Evolutionary conservation across 2,888 invertebrate genomes (phyloP), one percentile per base, ranked within the genome.

Genomic region (Rapana venosa): DNA sequence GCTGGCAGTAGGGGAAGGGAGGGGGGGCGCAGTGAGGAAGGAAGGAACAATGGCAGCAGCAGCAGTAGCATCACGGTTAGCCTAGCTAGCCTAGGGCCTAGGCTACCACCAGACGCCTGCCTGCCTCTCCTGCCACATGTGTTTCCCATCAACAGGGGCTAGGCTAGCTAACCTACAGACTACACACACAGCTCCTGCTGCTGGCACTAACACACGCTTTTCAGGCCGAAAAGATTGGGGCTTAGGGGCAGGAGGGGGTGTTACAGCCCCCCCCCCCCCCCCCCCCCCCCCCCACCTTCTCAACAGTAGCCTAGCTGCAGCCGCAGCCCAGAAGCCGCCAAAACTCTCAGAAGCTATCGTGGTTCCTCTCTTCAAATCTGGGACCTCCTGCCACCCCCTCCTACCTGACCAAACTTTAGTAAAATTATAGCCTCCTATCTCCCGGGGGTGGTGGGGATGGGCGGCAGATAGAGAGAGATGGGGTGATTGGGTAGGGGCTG

Each of bases 341-440:
- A 74, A 56, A 35, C 87, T 70, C n/a, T 32, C 79, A 56, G 47
- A 30, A 77, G 56, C 88, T 17, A 20, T 22, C n/a, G 58, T 77
- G 36, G 15, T 36, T 61, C 32, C 30, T 11, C 61, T 74, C 86
- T 77, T 56, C 35, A 56, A 47, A n/a, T 26, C 61, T 56, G 20
- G 61, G 61, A 77, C 87, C 86, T 32, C 85, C 56, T 87, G 74
- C 89, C 58, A 74, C 26, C 36, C 79, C 61, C 74, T 26, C 47
- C 74, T n/a, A 22, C 74, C 86, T 79, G 77, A 87, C 66, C 66
- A 61, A 83, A 88, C 30, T 89, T 88, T 84, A 85, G 74, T 74
- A 89, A 85, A 74, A 89, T 89, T 74, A 89, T 84, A 36, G n/a
- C 70, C 70, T 58, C 61, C 81, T 81, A 88, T 88, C 66, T 88